Base-by-base conservation (phyloP, 2,888 invertebrate species). In the Glaucopsyche alexis region DNA sequence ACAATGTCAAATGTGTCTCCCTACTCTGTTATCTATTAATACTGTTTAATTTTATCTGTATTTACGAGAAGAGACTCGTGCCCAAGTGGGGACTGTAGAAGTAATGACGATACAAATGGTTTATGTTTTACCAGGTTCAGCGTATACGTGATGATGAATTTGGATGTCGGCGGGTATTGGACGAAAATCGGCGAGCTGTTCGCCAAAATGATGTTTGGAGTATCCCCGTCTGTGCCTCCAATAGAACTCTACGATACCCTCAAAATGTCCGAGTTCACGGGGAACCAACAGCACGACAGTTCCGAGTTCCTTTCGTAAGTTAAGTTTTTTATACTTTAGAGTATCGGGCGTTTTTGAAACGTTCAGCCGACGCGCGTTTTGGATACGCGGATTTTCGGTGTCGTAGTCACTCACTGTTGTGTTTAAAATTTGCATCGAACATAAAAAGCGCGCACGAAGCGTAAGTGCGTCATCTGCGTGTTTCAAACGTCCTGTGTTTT, bases 211-310 rank as follows among this genome's bases (percentile, higher is more conserved):
- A 93, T 95, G 80, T 95, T 95, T 82, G 96, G 96, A 0, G 88
- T 94, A 72, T 91, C 95, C 71, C 93, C 94, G 47, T 94, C 96
- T 69, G 84, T 97, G 79, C 94, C 96, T 14, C 97, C 97, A 0
- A 93, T 91, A n/a, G 95, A 95, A 65, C 95, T 97, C 81, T 93
- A 96, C 77, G 91, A 94, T 67, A 94, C 95, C 1, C 95, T 96
- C 1, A 94, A 96, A 78, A 97, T 98, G 7, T 95, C 96, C 0
- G 96, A 96, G 81, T 98, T 98, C 85, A 93, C 94, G 49, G 93
- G 94, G 7, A 96, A 97, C 16, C 94, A 96, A 76, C 98, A 98
- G 81, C 98, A 98, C 81, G 98, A 98, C 81, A 97, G 97, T 86
- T 97, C 97, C 0, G 98, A 98, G 87, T 97, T 97, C 87, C 89